phyloP scores from a whole-genome alignment of 2,113 vertebrate species.

The Phylloscopus trochiloides region DNA sequence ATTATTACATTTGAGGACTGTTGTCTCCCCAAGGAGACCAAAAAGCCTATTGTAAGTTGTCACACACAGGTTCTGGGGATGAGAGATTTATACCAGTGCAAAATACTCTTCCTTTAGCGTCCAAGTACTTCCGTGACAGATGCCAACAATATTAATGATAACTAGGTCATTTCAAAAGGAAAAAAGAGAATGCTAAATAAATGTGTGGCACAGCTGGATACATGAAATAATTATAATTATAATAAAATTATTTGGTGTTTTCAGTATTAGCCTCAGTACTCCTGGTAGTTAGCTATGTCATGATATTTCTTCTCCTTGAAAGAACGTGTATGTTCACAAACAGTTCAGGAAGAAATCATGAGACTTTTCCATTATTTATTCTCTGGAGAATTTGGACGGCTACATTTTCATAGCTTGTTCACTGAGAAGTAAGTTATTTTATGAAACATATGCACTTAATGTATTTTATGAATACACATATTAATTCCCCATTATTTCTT shows the following conservation, averaged over 20 bases:
- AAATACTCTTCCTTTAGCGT: background rate
- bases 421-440: background rate
- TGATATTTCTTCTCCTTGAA: background rate
- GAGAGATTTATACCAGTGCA: background rate
- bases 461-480: background rate
- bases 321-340: fast-evolving
- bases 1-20: background rate
- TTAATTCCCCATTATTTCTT: background rate
- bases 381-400: background rate
- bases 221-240: background rate
- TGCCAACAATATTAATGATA: background rate
- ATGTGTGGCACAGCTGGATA: background rate
- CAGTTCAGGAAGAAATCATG: background rate
- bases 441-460: background rate
- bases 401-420: background rate
- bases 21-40: background rate
- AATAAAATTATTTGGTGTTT: background rate
- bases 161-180: background rate
- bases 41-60: background rate
- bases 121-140: background rate
- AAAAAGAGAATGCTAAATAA: background rate
- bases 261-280: background rate
- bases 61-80: background rate
- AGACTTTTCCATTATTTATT: background rate
- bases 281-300: background rate